Evolutionary conservation across 2,113 vertebrate genomes (phyloP), one percentile per base, ranked within the genome.

Genomic region (Bubalus kerabau): DNA sequence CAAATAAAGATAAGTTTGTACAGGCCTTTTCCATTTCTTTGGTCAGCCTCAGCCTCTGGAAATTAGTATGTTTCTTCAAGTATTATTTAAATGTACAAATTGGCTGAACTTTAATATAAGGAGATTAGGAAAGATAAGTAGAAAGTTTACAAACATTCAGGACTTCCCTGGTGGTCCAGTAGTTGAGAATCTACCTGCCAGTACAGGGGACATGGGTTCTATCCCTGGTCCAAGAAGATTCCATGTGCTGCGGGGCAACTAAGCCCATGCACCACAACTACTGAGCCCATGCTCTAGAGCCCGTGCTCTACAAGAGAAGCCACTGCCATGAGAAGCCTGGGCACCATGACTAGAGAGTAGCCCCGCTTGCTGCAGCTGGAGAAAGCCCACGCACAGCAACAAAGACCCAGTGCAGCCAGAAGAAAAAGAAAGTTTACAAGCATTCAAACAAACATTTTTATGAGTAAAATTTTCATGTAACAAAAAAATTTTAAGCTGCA

Each of bases 1-100:
- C 97, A 97, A 89, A 95, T 52, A 94, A 87, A 96, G 60, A 59
- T 60, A 88, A 91, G 23, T 71, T 36, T 67, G 23, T 81, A 7
- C 54, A 62, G 3, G 40, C 92, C 60, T 89, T 89, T 91, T 86
- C 64, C 32, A 52, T 64, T 96, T 92, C 71, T 87, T 92, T 81
- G n/a, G 40, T 96, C 19, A 96, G 74, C 84, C 10, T 87, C 43
- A 28, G 81, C 82, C 90, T 93, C 92, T 97, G 86, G 57, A 96
- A 94, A 90, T 96, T 89, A 71, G 60, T 95, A 24, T 81, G n/a
- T 95, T 92, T 94, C 89, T 96, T 86, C 83, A 96, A 32, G 36
- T 90, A 46, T 97, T 96, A 91, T 90, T 94, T 94, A 95, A 90
- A 92, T 3, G n/a, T 95, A 74, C 19, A 90, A 54, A 40, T 81